Percentiles rank a stretch among this genome's conserved stretches.
phyloP scores from a whole-genome alignment of 2,797 vertebrate species.

The Erethizon dorsatum region DNA sequence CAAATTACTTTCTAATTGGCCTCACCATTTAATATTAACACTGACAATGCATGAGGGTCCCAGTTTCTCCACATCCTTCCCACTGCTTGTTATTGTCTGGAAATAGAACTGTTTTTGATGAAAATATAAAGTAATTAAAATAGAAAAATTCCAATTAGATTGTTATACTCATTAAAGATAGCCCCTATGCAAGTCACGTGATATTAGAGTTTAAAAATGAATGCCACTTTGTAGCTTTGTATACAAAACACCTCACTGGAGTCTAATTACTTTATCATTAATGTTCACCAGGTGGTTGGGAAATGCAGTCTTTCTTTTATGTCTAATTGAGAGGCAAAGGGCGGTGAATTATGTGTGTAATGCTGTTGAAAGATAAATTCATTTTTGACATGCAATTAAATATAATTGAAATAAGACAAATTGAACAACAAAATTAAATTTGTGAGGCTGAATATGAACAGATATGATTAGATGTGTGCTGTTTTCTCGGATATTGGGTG shows the following conservation, averaged over 20 bases:
- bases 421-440: slow-evolving; percentile 74
- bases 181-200: neutral
- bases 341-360: slow-evolving; percentile 59
- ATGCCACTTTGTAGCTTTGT: slow-evolving; percentile 81
- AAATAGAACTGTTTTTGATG: slow-evolving; percentile 84
- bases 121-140: slow-evolving; percentile 88
- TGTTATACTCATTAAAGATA: slow-evolving; percentile 81
- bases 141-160: slow-evolving; percentile 84
- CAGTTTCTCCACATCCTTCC: neutral
- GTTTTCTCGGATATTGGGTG: neutral
- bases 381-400: slow-evolving; percentile 78
- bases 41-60: neutral
- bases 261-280: slow-evolving; percentile 87
- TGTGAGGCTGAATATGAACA: neutral
- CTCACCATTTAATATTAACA: neutral
- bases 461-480: neutral
- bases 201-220: slow-evolving; percentile 74
- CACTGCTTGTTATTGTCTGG: slow-evolving; percentile 63
- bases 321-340: slow-evolving; percentile 72
- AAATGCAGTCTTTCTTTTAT: slow-evolving; percentile 80
- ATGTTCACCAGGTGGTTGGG: slow-evolving; percentile 76
- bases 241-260: slow-evolving; percentile 82
- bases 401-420: slow-evolving; percentile 79
- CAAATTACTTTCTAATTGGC: neutral
- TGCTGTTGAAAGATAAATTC: slow-evolving; percentile 68